Evolutionary conservation across 2,888 invertebrate genomes (phyloP).

Genomic region (Pinctada fucata): DNA sequence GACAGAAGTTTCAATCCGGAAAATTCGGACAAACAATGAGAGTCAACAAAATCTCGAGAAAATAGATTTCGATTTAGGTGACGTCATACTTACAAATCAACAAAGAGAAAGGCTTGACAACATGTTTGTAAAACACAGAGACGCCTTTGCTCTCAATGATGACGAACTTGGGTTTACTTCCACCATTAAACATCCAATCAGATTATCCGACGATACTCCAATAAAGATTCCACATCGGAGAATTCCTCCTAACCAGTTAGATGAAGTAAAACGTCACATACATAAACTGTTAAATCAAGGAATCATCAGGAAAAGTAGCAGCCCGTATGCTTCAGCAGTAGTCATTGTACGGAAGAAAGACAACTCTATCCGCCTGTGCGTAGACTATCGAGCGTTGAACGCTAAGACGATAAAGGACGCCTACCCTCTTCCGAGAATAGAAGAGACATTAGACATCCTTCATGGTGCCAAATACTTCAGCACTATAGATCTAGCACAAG

Average conservation of each 20-base stretch:
- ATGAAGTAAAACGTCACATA: background rate
- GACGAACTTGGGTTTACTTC: constrained; percentile 40
- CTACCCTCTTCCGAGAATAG: constrained; percentile 44
- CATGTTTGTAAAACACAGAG: constrained; percentile 11
- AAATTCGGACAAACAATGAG: background rate
- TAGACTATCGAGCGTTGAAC: constrained; percentile 47
- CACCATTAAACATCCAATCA: no score
- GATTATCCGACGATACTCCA: constrained; percentile 26
- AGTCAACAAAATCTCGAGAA: background rate
- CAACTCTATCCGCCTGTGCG: constrained; percentile 39
- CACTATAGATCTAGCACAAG: constrained; percentile 29
- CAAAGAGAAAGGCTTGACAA: background rate
- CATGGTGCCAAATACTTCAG: constrained; percentile 27
- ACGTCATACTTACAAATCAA: background rate
- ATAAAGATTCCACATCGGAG: constrained; percentile 15
- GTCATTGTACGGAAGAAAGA: background rate
- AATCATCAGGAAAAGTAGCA: constrained; percentile 24
- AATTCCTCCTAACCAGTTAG: background rate
- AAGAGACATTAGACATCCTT: constrained; percentile 40
- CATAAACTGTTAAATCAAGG: background rate
- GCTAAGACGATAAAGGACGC: constrained; percentile 37
- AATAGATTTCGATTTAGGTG: background rate
- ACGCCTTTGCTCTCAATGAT: constrained; percentile 12
- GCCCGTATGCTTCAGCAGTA: constrained; percentile 36
- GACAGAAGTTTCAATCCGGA: constrained; percentile 4